Base-by-base conservation (phyloP, 2,797 vertebrate species). In the Sebastes matsubarae region DNA sequence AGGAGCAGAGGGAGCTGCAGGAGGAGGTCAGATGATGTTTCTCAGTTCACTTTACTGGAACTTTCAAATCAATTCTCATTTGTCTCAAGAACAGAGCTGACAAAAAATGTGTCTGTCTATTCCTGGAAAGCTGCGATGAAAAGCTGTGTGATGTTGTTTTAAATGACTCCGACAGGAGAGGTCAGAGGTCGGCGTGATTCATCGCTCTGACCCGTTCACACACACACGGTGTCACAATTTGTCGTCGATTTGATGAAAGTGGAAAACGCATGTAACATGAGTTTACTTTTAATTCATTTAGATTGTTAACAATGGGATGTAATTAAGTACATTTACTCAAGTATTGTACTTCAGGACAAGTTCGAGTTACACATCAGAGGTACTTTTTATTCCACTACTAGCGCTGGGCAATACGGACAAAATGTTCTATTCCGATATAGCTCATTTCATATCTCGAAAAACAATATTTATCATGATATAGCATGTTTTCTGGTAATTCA, bases 1-100 rank as follows among this genome's bases (percentile, higher is more conserved):
- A 75, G 83, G 68, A 89, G 80, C 88, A 4, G 77, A 50, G 88
- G 88, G 90, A 89, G 86, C 76, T 80, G 2, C 82, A 83, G 71
- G 64, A 59, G 14, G 75, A 84, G 86, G 91, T 89, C 91, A 77
- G 66, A 61, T 30, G 38, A 70, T 50, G 81, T 52, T 24, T 75
- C 72, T 72, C 81, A 46, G 83, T 80, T 81, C 77, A 79, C 57
- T 69, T 76, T 78, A 32, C 77, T 77, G 80, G 75, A 75, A 22
- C 81, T 82, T 85, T 92, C 82, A 85, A 36, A 87, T 86, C 79
- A 77, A 20, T 60, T 72, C 73, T 34, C 74, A 73, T 86, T 84
- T 80, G 69, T 82, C 76, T 80, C 24, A 1, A 25, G 68, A 87
- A 68, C 60, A 58, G 24, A 77, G 16, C 78, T 68, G 79, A 86